Base-by-base conservation (phyloP, 2,797 vertebrate species). In the Pogoniulus pusillus region DNA sequence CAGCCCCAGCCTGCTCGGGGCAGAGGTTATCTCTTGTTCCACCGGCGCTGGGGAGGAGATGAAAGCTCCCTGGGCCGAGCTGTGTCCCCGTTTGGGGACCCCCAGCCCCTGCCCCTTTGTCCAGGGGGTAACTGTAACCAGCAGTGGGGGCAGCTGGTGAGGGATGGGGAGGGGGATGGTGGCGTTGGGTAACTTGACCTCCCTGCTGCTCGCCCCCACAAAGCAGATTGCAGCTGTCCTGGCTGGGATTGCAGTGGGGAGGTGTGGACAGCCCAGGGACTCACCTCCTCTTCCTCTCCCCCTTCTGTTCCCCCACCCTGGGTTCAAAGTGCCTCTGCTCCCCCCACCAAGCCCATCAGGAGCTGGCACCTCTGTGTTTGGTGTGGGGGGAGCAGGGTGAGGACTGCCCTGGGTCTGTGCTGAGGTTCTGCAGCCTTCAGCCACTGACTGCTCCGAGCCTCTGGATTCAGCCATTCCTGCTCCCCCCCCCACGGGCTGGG, bases 51-150 rank as follows among this genome's bases (percentile, higher is more conserved):
- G 12, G 9, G 41, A 39, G 59, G 27, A 22, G 66, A 93, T 89
- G 85, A 95, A 92, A 95, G 94, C 8, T 0, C 47, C 5, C 1
- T 8, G 34, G 24, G 72, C 14, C 0, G 0, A 27, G 60, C 35
- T 22, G 34, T 15, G 30, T 45, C 78, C 53, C 73, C 4, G 0
- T 51, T 16, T 8, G 71, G 55, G 77, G 69, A 72, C 74, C 34
- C 45, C 29, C 82, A 76, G 65, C 34, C 75, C 13, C 24, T 54
- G n/a, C 64, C 14, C 39, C 70, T 89, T 93, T 94, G 90, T 94
- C 70, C 7, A 0, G 4, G 57, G 60, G 34, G 70, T 85, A 93
- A 94, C 82, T 9, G 10, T 10, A 94, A 84, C 84, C 9, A 32
- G 49, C 3, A 6, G 53, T 1, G 16, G 54, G 57, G 53, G 60